Base-by-base conservation (phyloP, 2,113 vertebrate genomes). In the Forbesichthys papilliferus region DNA sequence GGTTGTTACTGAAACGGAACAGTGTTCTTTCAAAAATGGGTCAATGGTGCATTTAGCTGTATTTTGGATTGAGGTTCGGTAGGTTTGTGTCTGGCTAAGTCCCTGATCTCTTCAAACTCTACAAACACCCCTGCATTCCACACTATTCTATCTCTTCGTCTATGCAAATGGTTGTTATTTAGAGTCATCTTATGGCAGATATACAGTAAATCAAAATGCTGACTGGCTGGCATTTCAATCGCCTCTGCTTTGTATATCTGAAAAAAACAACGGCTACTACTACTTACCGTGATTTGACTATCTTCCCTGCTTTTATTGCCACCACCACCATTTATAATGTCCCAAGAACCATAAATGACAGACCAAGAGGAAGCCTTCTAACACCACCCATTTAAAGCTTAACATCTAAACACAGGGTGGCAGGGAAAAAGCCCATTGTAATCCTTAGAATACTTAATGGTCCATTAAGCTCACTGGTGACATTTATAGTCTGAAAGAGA, bases 391-490 rank as follows among this genome's bases (percentile, higher is more conserved):
- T 27, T 27, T 81, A 33, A 86, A 84, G 84, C 77, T 85, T 81
- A 80, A 78, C 84, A 85, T 80, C 78, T 72, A 78, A 86, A 74
- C 71, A 67, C 55, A 73, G 64, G 62, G 82, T 74, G 74, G 78
- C 73, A 79, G 78, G 46, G 63, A 79, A 85, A 86, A 83, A 70
- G 79, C 77, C 81, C 75, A 80, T 82, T 88, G 86, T 91, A 91
- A 90, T 90, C 88, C 87, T 80, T 69, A 86, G 89, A 78, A 87
- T 83, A 84, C 84, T 80, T 73, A 76, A 74, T 74, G 78, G 76
- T 74, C 86, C 87, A 90, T 90, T 90, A 88, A 84, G 82, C 83
- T 81, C 81, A 70, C 52, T 81, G 71, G 68, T 71, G 80, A 88
- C 81, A 83, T 82, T 86, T 80, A 52, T 82, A 74, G 70, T 83